Evolutionary conservation across 2,797 vertebrate species (phyloP).

Genomic region (Poeciliopsis paucimaculata): DNA sequence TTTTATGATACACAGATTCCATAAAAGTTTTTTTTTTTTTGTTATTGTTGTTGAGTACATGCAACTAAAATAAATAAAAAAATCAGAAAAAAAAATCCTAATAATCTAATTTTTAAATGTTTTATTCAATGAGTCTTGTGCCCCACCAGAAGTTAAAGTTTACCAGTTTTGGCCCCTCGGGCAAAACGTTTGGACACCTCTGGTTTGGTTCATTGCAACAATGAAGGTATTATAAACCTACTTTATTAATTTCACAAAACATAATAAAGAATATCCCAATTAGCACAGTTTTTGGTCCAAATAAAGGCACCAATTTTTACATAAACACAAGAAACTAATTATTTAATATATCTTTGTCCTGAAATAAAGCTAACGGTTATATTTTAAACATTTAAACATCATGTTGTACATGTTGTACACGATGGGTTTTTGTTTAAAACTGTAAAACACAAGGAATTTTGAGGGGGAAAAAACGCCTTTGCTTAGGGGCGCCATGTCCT

Average conservation of each 20-base stretch:
- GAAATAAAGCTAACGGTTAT: not conserved
- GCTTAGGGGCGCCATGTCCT: slow-evolving; percentile 80
- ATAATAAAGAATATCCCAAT: not conserved
- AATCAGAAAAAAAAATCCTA: no score
- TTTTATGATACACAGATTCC: no score
- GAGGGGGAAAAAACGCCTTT: slow-evolving; percentile 71
- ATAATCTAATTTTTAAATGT: no score
- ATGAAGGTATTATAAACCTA: not conserved
- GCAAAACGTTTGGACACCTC: no score
- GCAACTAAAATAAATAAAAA: no score
- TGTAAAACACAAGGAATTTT: slow-evolving; percentile 52
- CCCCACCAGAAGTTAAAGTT: no score
- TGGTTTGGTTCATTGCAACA: not conserved
- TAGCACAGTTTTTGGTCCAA: not conserved
- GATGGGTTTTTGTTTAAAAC: slow-evolving; percentile 55
- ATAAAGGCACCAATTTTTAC: not conserved
- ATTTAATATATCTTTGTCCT: not conserved
- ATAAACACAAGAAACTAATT: not conserved
- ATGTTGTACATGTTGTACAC: slow-evolving; percentile 32
- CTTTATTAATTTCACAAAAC: not conserved
- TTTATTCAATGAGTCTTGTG: no score
- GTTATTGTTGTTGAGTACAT: no score
- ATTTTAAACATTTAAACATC: not conserved
- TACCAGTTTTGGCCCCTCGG: no score
- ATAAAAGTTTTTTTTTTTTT: no score